Evolutionary conservation across 1,140 invertebrate species (phyloP).

Genomic region (Pectinophora gossypiella): DNA sequence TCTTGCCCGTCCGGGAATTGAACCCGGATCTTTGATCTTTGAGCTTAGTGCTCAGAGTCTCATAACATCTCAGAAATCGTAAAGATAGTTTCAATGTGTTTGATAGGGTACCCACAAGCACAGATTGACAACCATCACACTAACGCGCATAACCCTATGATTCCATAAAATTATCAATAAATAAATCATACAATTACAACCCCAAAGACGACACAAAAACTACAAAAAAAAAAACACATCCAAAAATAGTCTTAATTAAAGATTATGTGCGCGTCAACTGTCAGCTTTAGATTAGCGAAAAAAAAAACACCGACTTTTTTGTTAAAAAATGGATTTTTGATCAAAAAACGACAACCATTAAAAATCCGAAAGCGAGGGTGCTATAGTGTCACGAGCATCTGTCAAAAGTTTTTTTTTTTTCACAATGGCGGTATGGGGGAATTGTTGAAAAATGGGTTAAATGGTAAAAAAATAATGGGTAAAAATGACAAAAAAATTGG

Average conservation of each 20-base stretch:
- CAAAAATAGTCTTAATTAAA: slow-evolving; percentile 71
- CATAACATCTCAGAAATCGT: too few relatives aligned
- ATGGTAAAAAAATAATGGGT: slow-evolving; percentile 55
- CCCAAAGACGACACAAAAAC: slow-evolving; percentile 5
- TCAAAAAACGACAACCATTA: slow-evolving; percentile 64
- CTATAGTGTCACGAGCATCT: slow-evolving; percentile 44
- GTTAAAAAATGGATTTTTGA: slow-evolving; percentile 38
- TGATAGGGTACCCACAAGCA: too few relatives aligned
- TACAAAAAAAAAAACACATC: slow-evolving; percentile 29
- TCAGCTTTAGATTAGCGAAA: slow-evolving; percentile 60
- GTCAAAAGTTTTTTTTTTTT: slow-evolving; percentile 42
- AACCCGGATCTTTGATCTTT: too few relatives aligned
- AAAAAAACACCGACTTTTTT: slow-evolving; percentile 42
- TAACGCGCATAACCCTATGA: slow-evolving; percentile 10
- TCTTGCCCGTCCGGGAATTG: too few relatives aligned
- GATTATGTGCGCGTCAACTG: slow-evolving; percentile 73
- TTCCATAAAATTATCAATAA: slow-evolving; percentile 58
- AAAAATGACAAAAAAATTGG: slow-evolving; percentile 28
- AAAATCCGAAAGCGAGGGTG: slow-evolving; percentile 53
- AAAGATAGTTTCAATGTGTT: too few relatives aligned
- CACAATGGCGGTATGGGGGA: too few relatives aligned
- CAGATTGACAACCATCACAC: too few relatives aligned
- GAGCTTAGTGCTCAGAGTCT: too few relatives aligned
- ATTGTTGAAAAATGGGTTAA: slow-evolving; percentile 71
- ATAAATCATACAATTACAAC: slow-evolving; percentile 54